A percentile compares a stretch with the other conserved stretches of the same genome.
phyloP scores from a whole-genome alignment of 1,140 invertebrate species.

The Holcopasites calliopsidis region DNA sequence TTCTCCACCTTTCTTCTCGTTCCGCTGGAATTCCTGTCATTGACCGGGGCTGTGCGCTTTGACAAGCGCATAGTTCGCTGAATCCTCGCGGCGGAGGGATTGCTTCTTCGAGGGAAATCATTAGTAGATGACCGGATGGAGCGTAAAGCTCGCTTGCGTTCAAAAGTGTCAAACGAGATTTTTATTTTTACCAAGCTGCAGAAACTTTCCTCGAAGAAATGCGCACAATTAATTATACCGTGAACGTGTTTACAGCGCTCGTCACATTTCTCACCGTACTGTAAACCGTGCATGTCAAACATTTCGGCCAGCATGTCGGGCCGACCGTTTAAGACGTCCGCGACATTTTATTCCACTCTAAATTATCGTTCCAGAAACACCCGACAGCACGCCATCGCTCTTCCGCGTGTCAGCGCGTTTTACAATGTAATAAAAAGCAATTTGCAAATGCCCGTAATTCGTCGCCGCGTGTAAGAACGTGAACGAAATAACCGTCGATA shows the following conservation, averaged over 20 bases:
- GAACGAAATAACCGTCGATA: conserved; percentile 1
- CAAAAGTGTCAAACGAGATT: no score
- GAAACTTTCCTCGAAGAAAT: no score
- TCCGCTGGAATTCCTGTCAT: conserved; percentile 48
- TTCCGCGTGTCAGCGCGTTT: no score
- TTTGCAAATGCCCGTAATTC: conserved; percentile 19
- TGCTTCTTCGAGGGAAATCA: conserved; percentile 4
- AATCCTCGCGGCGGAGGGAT: conserved; percentile 10
- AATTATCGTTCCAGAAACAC: neutral
- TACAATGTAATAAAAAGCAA: conserved; percentile 23
- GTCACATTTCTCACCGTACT: neutral
- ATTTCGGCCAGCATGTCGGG: neutral
- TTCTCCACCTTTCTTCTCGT: neutral
- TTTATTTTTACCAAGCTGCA: no score
- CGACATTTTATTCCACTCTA: neutral
- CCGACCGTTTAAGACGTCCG: neutral
- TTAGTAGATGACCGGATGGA: neutral
- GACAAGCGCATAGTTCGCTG: conserved; percentile 11
- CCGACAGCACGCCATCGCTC: neutral
- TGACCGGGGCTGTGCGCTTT: neutral
- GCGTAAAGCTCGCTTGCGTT: neutral
- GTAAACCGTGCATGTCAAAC: neutral
- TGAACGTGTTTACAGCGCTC: no score
- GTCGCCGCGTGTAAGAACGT: neutral
- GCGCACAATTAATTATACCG: no score